A percentile compares a stretch with the other conserved stretches of the same genome.
Conservation (phyloP, 1,140 invertebrate genomes). For the Drosophila tsacasi region DNA sequence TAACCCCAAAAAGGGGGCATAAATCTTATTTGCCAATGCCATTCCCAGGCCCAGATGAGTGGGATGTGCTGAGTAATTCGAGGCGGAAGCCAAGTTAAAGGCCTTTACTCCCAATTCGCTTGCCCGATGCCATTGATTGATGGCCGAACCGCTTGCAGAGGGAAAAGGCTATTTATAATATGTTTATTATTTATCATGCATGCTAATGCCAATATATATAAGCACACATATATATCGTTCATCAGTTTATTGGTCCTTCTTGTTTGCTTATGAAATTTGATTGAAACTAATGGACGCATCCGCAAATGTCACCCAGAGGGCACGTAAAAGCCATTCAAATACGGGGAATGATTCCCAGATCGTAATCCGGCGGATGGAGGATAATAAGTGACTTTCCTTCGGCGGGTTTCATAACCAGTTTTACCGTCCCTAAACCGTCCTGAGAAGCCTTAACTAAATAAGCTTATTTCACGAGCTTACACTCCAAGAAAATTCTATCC, state of each 20-base stretch:
- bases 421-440: constrained; percentile 23
- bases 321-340: constrained; percentile 57
- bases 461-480: constrained; percentile 27
- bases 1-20: constrained; percentile 24
- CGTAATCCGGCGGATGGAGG: background rate
- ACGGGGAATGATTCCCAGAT: constrained; percentile 4
- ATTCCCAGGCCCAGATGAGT: constrained; percentile 31
- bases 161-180: constrained; percentile 77
- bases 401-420: constrained; percentile 18
- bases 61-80: constrained; percentile 63
- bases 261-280: constrained; percentile 77
- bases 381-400: constrained; percentile 10
- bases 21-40: constrained; percentile 49
- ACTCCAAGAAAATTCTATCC: constrained; percentile 25
- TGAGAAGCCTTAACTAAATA: constrained; percentile 12
- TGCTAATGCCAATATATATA: constrained; percentile 56
- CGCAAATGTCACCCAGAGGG: constrained; percentile 59
- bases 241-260: constrained; percentile 65
- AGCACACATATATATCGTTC: constrained; percentile 13
- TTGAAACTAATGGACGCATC: constrained; percentile 75
- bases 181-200: constrained; percentile 77
- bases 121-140: constrained; percentile 63
- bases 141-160: constrained; percentile 42
- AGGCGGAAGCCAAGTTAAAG: constrained; percentile 35
- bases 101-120: constrained; percentile 23